A percentile compares a stretch with the other conserved stretches of the same genome.
Conservation (phyloP, 2,888 invertebrate genomes). For the Smittia aterrima region DNA sequence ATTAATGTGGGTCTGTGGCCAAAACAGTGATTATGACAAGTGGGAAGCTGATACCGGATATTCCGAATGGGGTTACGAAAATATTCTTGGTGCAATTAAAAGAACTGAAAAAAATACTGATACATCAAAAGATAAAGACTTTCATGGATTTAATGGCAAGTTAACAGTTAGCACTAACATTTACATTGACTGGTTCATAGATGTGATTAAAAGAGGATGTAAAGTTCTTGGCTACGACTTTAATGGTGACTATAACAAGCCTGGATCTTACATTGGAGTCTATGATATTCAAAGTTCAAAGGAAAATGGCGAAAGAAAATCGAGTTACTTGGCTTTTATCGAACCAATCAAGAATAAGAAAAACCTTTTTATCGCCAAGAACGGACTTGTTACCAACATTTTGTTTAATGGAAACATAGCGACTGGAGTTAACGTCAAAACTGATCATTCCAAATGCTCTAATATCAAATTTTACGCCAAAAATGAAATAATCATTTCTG, state of each 20-base stretch:
- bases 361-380: not conserved
- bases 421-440: slow-evolving; percentile 27
- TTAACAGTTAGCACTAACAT: not conserved
- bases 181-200: not conserved
- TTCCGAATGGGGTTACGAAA: not conserved
- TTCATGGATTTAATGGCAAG: not conserved
- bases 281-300: not conserved
- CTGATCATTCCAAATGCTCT: not conserved
- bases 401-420: slow-evolving; percentile 44
- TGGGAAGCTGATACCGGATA: not conserved
- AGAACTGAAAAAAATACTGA: not conserved
- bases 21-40: not conserved
- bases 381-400: slow-evolving; percentile 42
- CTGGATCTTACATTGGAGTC: not conserved
- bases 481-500: slow-evolving; percentile 54
- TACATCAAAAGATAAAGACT: not conserved
- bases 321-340: not conserved
- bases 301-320: not conserved
- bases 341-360: not conserved
- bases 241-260: not conserved
- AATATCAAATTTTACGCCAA: slow-evolving; percentile 53
- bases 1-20: not conserved
- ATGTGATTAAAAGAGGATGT: not conserved
- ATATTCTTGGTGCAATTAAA: not conserved
- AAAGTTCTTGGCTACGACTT: not conserved